These are phyloP conservation scores for Pyrocoelia pectoralis DNA, from an alignment of 2,888 invertebrate genomes.

Conservation along the genomic window DNA sequence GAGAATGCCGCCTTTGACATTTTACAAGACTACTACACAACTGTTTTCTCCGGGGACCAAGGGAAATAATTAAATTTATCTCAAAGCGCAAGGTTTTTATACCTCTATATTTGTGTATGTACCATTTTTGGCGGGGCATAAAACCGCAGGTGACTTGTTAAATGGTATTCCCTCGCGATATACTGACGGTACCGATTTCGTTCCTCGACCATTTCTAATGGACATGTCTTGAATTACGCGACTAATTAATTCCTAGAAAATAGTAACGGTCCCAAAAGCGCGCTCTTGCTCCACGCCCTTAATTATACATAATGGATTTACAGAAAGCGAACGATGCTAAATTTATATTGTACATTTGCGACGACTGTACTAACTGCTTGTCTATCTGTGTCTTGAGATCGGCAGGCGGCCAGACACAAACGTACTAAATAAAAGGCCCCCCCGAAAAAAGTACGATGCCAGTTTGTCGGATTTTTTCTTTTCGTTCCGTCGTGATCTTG, in stretches of 20 bases:
- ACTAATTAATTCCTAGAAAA: background rate
- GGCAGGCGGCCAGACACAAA: conserved; percentile 39
- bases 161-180: background rate
- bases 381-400: conserved; percentile 33
- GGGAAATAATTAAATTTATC: background rate
- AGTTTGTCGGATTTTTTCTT: background rate
- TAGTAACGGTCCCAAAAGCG: background rate
- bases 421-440: conserved; percentile 21
- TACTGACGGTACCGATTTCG: background rate
- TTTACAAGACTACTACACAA: no score
- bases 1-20: no score
- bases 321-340: background rate
- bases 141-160: background rate
- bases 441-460: conserved; percentile 24
- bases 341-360: conserved; percentile 8
- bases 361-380: conserved; percentile 27
- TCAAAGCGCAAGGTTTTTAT: background rate
- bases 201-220: background rate
- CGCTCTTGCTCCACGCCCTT: background rate
- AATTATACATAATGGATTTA: background rate
- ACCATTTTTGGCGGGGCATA: conserved; percentile 11
- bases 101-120: conserved; percentile 34
- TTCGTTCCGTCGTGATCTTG: no score
- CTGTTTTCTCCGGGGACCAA: background rate
- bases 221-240: background rate